A percentile compares a stretch with the other conserved stretches of the same genome.
phyloP scores from a whole-genome alignment of 2,888 invertebrate genomes.

The Cosmopolites sordidus region DNA sequence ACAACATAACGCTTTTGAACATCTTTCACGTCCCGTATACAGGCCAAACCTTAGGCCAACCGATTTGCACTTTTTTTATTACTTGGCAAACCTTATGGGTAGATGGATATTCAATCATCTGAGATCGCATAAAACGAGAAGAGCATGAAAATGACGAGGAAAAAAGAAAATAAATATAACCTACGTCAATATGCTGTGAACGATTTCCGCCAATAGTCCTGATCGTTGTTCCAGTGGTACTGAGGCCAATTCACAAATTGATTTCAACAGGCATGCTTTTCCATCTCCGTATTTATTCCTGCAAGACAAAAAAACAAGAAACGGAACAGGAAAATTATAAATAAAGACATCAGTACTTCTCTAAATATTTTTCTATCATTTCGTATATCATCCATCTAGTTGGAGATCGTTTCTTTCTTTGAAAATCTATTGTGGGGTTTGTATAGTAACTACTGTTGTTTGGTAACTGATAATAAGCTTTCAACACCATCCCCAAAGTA shows the following conservation, averaged over 20 bases:
- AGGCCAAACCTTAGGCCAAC: no score
- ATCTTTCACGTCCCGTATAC: no score
- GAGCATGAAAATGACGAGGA: no score
- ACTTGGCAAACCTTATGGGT: no score
- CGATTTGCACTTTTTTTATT: no score
- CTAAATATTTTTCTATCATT: constrained; percentile 38
- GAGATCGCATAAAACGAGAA: no score
- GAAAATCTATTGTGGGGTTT: constrained; percentile 41
- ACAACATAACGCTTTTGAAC: no score
- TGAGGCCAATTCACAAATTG: constrained; percentile 68
- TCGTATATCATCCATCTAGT: constrained; percentile 44
- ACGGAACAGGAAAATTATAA: neutral
- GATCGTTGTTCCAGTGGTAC: constrained; percentile 54
- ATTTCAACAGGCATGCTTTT: constrained; percentile 65
- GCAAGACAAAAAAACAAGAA: constrained; percentile 12
- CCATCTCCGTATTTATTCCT: constrained; percentile 61
- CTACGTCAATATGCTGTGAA: constrained; percentile 67
- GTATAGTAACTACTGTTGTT: constrained; percentile 60
- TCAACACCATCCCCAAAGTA: constrained; percentile 62
- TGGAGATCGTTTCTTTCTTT: constrained; percentile 37
- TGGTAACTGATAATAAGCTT: constrained; percentile 64
- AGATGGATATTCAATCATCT: no score
- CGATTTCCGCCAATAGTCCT: constrained; percentile 63
- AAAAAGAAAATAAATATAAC: constrained; percentile 34
- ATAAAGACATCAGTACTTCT: no score